These are phyloP conservation scores for Channallabes apus DNA, from an alignment of 2,797 vertebrate species.

Conservation along the genomic window DNA sequence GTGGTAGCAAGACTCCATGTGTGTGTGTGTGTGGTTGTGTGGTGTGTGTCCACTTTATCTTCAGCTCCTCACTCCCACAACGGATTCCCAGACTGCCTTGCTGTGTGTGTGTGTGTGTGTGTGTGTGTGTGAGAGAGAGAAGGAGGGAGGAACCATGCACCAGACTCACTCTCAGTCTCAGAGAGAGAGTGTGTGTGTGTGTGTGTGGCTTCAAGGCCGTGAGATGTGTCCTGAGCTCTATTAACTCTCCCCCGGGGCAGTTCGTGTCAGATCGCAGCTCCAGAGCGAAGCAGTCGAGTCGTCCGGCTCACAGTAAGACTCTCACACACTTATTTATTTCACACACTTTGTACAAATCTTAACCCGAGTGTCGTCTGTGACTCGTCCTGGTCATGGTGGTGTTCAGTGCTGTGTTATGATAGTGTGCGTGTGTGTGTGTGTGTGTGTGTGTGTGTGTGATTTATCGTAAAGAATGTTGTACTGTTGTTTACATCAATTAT, in stretches of 20 bases:
- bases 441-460: no score
- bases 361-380: not conserved
- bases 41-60: conserved; percentile 31
- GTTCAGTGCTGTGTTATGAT: not conserved
- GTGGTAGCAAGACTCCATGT: conserved; percentile 24
- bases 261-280: conserved; percentile 34
- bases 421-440: no score
- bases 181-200: conserved; percentile 38
- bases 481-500: not conserved
- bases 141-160: conserved; percentile 32
- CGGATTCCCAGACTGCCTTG: conserved; percentile 42
- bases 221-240: conserved; percentile 59
- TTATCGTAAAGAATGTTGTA: not conserved
- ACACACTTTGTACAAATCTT: not conserved
- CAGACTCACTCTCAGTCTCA: conserved; percentile 29
- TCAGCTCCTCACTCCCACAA: conserved; percentile 38
- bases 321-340: not conserved
- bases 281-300: conserved; percentile 24
- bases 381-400: not conserved
- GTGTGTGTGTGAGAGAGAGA: conserved; percentile 4
- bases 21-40: conserved; percentile 41
- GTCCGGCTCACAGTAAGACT: conserved; percentile 8
- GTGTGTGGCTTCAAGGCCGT: conserved; percentile 69
- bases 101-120: conserved; percentile 13
- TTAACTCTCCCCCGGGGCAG: conserved; percentile 55